Percentiles rank a stretch among this genome's conserved stretches.
Conservation (phyloP, 1,140 invertebrate genomes). For the Pseudomyrmex pallidus region DNA sequence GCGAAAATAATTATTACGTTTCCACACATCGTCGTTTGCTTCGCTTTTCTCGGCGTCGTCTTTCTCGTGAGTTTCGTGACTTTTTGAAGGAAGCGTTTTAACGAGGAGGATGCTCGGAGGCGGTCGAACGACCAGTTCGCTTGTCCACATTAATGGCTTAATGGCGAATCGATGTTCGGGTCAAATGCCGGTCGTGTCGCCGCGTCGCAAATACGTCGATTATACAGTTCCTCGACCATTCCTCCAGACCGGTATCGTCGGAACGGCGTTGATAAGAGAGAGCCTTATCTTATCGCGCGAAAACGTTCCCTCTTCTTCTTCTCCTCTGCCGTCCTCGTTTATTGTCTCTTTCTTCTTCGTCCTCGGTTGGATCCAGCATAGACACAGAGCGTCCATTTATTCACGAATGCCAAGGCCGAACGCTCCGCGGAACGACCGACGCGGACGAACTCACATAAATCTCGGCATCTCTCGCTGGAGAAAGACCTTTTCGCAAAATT, state of each 20-base stretch:
- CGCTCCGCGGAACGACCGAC: constrained; percentile 48
- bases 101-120: constrained; percentile 57
- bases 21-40: background rate
- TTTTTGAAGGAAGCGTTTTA: constrained; percentile 40
- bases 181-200: constrained; percentile 72
- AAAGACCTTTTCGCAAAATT: background rate
- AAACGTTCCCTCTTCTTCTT: constrained; percentile 79
- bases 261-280: constrained; percentile 74
- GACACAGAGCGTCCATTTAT: constrained; percentile 85
- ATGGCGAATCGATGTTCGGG: constrained; percentile 80
- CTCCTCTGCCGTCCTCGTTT: constrained; percentile 16
- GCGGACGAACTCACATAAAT: constrained; percentile 15
- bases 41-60: no score
- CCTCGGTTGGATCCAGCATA: constrained; percentile 64
- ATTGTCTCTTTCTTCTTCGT: constrained; percentile 62
- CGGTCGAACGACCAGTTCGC: constrained; percentile 13
- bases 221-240: constrained; percentile 52
- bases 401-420: constrained; percentile 82
- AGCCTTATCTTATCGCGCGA: constrained; percentile 83
- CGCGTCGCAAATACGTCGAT: constrained; percentile 64
- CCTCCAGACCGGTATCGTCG: constrained; percentile 64
- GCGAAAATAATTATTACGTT: background rate
- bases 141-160: constrained; percentile 77
- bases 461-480: background rate
- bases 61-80: background rate